Evolutionary conservation across 2,797 vertebrate species (phyloP).

Genomic region (Hypotaenidia okinawae): DNA sequence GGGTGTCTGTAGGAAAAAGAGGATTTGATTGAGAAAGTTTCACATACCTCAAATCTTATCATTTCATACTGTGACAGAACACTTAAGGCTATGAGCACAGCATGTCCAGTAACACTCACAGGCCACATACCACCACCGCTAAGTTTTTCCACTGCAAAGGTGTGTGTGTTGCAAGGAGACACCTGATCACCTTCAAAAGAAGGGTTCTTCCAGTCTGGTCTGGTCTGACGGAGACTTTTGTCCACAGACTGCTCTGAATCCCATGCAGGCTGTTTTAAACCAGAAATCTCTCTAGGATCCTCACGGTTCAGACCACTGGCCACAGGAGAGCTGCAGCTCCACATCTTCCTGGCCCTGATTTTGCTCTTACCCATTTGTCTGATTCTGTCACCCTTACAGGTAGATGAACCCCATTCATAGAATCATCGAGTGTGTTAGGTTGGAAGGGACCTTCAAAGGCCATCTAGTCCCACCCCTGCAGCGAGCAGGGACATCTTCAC

Average conservation of each 20-base stretch:
- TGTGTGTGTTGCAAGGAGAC: background rate
- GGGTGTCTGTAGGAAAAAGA: accelerated
- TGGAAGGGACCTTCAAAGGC: too few species aligned
- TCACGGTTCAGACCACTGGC: background rate
- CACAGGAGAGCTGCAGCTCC: background rate
- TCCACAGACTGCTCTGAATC: background rate
- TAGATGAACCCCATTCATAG: background rate
- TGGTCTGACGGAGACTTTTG: background rate
- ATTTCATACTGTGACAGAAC: background rate
- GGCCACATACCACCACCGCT: background rate
- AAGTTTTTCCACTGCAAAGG: background rate
- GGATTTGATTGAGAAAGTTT: background rate
- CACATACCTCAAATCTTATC: background rate
- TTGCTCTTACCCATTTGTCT: background rate
- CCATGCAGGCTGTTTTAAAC: background rate
- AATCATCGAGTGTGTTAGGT: too few species aligned
- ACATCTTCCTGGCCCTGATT: background rate
- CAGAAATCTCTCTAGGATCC: background rate
- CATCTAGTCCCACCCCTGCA: too few species aligned
- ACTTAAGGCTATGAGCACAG: background rate
- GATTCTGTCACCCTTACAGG: background rate
- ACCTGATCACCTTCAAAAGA: background rate
- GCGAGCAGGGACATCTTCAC: too few species aligned
- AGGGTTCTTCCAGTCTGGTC: background rate
- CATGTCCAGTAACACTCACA: background rate